These are phyloP conservation scores for Setophaga coronata DNA, from an alignment of 2,113 vertebrate species.

Conservation along the genomic window DNA sequence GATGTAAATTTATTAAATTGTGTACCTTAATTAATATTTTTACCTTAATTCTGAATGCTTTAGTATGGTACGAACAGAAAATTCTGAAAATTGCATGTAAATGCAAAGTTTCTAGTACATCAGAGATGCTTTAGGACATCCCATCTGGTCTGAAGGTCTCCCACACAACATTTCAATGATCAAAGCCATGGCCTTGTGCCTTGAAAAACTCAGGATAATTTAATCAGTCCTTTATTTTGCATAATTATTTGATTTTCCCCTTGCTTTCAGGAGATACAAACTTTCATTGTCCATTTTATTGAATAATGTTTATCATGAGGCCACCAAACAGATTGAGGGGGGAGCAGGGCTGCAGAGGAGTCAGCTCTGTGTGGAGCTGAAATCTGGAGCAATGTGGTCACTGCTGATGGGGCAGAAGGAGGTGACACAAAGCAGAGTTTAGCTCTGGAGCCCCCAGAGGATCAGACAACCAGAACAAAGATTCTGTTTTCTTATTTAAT, in stretches of 20 bases:
- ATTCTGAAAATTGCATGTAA: neutral
- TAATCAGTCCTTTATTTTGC: neutral
- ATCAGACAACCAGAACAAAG: neutral
- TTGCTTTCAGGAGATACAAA: neutral
- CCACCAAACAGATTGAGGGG: neutral
- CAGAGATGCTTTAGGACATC: neutral
- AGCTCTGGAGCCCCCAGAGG: neutral
- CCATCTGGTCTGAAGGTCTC: neutral
- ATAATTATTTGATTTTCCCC: neutral
- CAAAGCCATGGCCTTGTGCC: neutral
- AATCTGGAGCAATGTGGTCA: too few relatives aligned
- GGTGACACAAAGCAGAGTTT: neutral
- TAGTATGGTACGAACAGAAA: neutral
- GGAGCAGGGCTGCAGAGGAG: neutral
- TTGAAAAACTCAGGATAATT: neutral
- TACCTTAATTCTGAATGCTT: neutral
- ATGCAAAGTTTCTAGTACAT: neutral
- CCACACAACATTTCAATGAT: rapidly evolving
- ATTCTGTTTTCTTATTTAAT: neutral
- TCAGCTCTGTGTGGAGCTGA: neutral
- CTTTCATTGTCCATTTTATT: neutral
- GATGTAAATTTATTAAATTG: neutral
- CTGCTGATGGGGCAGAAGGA: neutral
- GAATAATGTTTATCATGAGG: neutral
- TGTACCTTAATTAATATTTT: neutral